Evolutionary conservation across 2,797 vertebrate species (phyloP).

Genomic region (Cuculus canorus): DNA sequence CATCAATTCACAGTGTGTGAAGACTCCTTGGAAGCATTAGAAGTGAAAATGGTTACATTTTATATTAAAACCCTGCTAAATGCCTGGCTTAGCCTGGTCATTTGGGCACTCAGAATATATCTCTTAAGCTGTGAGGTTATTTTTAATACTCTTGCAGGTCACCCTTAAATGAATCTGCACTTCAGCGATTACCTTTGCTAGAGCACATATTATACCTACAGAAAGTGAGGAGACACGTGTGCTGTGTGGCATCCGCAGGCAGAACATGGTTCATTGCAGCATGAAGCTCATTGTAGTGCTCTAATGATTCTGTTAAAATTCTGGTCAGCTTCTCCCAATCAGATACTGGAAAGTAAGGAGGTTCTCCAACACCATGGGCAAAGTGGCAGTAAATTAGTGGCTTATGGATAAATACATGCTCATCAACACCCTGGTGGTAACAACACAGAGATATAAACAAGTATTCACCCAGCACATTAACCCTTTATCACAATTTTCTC

Average conservation of each 20-base stretch:
- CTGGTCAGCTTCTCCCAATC: conserved; percentile 91
- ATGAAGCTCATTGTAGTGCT: conserved; percentile 84
- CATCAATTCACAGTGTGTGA: neutral
- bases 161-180: conserved; percentile 23
- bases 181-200: conserved; percentile 18
- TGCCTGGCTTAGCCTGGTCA: neutral
- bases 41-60: conserved; percentile 1
- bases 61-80: conserved; percentile 7
- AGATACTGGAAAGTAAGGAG: conserved; percentile 82
- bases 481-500: conserved; percentile 27
- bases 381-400: conserved; percentile 92
- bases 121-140: neutral
- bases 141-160: conserved; percentile 30
- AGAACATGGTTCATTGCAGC: conserved; percentile 81
- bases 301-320: conserved; percentile 85
- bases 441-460: conserved; percentile 70
- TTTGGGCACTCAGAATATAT: neutral
- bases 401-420: conserved; percentile 91
- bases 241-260: conserved; percentile 81
- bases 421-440: conserved; percentile 85
- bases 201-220: neutral
- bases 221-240: conserved; percentile 58
- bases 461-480: conserved; percentile 57
- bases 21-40: neutral
- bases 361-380: conserved; percentile 86